These are phyloP conservation scores for Calypte anna DNA, from an alignment of 2,113 vertebrate genomes.

Conservation along the genomic window DNA sequence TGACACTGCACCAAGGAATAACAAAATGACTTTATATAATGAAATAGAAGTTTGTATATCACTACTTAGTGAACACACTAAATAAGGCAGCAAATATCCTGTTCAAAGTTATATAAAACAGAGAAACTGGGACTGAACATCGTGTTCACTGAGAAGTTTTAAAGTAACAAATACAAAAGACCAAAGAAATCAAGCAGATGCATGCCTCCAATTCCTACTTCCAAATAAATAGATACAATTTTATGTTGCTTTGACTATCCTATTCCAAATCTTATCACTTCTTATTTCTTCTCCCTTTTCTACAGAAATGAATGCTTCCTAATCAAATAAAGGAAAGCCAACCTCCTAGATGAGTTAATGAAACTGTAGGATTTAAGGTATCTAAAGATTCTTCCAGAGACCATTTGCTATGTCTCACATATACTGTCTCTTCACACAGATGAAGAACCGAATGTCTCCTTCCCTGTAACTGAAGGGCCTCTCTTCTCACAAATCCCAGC, in stretches of 20 bases:
- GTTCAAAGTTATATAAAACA: not conserved
- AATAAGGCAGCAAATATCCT: not conserved
- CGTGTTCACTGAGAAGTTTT: not conserved
- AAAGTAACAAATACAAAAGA: not conserved
- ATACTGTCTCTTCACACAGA: not conserved
- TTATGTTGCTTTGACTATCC: not conserved
- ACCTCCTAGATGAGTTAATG: not conserved
- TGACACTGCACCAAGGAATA: not conserved
- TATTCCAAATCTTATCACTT: not conserved
- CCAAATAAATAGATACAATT: not conserved
- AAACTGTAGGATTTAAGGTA: not conserved
- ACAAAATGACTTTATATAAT: not conserved
- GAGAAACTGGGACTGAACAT: not conserved
- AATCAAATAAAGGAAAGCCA: not conserved
- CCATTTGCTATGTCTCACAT: not conserved
- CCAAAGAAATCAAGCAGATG: not conserved
- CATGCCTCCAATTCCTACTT: not conserved
- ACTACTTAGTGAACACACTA: not conserved
- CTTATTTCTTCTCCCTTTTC: not conserved
- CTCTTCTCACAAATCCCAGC: not conserved
- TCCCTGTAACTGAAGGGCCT: not conserved
- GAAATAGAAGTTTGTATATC: not conserved
- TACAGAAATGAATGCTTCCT: not conserved
- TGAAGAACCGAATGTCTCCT: not conserved
- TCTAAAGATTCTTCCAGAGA: slow-evolving; percentile 6